A percentile compares a stretch with the other conserved stretches of the same genome.
These are phyloP conservation scores for Aelia acuminata DNA, from an alignment of 2,888 invertebrate genomes.

Conservation along the genomic window DNA sequence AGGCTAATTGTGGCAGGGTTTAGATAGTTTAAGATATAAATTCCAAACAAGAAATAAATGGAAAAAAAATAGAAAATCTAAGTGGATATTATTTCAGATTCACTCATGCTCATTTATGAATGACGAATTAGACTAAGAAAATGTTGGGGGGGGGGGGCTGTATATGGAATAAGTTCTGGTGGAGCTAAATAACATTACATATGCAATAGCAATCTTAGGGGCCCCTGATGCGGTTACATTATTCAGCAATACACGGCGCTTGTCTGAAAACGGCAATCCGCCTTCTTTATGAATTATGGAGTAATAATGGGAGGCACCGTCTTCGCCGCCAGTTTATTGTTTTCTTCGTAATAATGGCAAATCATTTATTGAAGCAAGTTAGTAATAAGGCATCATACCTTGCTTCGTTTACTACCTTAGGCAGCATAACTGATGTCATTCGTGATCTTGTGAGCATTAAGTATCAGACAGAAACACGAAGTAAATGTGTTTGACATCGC, in stretches of 20 bases:
- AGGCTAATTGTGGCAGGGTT: too few relatives aligned
- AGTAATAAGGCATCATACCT: background rate
- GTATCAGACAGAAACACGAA: background rate
- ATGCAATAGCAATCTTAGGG: conserved; percentile 29
- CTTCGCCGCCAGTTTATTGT: background rate
- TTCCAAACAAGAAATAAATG: too few relatives aligned
- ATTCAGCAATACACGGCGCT: background rate
- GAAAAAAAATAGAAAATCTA: too few relatives aligned
- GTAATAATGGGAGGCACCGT: background rate
- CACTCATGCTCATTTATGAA: background rate
- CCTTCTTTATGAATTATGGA: conserved; percentile 46
- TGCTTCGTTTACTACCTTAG: background rate
- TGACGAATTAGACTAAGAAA: background rate
- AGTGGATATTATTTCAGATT: background rate
- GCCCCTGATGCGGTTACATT: background rate
- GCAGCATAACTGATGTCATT: background rate
- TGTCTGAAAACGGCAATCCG: background rate
- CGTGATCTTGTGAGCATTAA: too few relatives aligned
- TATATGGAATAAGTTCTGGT: background rate
- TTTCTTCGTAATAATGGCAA: background rate
- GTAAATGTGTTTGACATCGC: too few relatives aligned
- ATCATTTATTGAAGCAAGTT: background rate
- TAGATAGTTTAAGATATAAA: too few relatives aligned
- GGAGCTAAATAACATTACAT: conserved; percentile 24
- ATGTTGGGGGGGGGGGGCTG: background rate